Conservation (phyloP, 2,888 invertebrate species). For the Drosophila subsilvestris region DNA sequence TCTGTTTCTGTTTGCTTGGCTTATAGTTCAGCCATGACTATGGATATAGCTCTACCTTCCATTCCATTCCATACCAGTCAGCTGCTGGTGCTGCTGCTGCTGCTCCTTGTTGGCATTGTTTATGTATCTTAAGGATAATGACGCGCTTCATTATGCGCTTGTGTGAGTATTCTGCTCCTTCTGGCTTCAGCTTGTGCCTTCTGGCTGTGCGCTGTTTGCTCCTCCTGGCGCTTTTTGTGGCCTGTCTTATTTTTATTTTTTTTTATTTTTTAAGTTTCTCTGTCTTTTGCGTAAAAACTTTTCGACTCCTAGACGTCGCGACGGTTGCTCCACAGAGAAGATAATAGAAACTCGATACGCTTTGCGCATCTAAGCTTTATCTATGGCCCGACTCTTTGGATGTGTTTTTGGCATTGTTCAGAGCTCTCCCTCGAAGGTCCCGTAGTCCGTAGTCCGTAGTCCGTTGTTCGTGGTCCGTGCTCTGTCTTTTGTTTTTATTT, state of each 20-base stretch:
- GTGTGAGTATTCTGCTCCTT: slow-evolving; percentile 45
- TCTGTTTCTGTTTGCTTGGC: slow-evolving; percentile 58
- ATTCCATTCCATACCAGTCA: slow-evolving; percentile 27
- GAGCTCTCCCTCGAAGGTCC: slow-evolving; percentile 7
- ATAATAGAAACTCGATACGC: slow-evolving; percentile 81
- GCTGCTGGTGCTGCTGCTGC: slow-evolving; percentile 33
- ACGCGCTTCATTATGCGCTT: slow-evolving; percentile 78
- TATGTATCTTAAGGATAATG: slow-evolving; percentile 78
- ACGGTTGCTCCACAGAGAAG: slow-evolving; percentile 61
- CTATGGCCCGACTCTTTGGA: slow-evolving; percentile 61
- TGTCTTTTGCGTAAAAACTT: slow-evolving; percentile 69
- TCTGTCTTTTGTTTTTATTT: slow-evolving; percentile 72
- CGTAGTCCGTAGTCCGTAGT: background rate
- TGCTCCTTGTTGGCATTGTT: slow-evolving; percentile 64
- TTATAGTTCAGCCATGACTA: slow-evolving; percentile 53
- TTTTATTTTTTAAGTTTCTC: slow-evolving; percentile 63
- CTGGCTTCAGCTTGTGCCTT: slow-evolving; percentile 50
- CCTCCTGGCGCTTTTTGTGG: slow-evolving; percentile 39
- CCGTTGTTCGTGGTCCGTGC: too few species aligned
- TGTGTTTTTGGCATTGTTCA: slow-evolving; percentile 73
- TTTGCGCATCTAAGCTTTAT: slow-evolving; percentile 78
- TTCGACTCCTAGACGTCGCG: slow-evolving; percentile 80
- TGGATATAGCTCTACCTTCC: slow-evolving; percentile 19
- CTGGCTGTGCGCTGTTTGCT: slow-evolving; percentile 28
- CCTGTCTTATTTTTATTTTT: slow-evolving; percentile 40